Evolutionary conservation across 1,140 invertebrate species (phyloP), one percentile per base, ranked within the genome.

Genomic region (Caenorhabditis latens): DNA sequence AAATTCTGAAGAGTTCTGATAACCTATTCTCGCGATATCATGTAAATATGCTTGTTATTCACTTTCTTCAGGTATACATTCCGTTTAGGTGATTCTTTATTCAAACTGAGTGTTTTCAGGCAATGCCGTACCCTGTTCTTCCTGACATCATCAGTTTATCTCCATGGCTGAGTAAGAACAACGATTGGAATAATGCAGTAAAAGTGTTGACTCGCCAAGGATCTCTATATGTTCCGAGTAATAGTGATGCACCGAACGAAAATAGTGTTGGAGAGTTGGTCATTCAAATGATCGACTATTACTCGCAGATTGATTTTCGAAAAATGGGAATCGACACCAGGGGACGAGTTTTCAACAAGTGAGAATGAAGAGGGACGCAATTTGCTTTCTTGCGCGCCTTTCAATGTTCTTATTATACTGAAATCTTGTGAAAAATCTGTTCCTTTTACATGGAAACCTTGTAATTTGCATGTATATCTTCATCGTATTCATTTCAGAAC

Each of bases 171-270:
- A 50, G 46, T 24, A 48, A 14, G 7, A 50, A 79, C 50, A 48
- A 79, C n/a, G 71, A 79, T 50, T 79, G 71, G 71, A 79, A 79
- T 32, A 79, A 79, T 24, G 71, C 71, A 3, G 71, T 79, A 24
- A 79, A 79, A 50, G 71, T 79, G 43, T 14, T 79, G n/a, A 79
- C 71, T n/a, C 71, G 71, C 21, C 71, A 50, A 79, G 71, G 71
- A 53, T 79, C 71, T 24, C 46, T 79, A 9, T 79, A 79, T n/a
- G 71, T 79, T 3, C 71, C 71, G n/a, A 79, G 19, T 40, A 19
- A 19, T 46, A 71, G 14, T 16, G 71, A 79, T 24, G 14, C 19
- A 8, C 21, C 71, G 11, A 79, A 79, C 24, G 46, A 79, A 14
- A 46, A 79, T 5, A 79, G 71, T 53, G 71, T 79, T 50, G 71